These are phyloP conservation scores for Macropus fuliginosus DNA, from an alignment of 2,797 vertebrate genomes.

Conservation along the genomic window DNA sequence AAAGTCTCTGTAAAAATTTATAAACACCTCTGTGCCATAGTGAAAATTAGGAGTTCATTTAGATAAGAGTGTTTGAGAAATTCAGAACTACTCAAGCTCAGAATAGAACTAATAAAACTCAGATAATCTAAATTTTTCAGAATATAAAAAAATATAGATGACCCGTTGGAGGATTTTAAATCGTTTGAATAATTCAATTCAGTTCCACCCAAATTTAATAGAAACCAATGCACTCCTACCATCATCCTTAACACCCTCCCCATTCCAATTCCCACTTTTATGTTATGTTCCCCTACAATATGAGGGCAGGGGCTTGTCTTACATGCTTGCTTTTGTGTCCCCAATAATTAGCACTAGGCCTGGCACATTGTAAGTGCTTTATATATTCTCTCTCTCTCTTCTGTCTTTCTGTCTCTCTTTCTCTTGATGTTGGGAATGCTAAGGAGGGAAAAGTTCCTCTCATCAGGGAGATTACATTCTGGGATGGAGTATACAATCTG, in stretches of 20 bases:
- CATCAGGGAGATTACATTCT: neutral
- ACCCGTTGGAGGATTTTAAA: slow-evolving; percentile 66
- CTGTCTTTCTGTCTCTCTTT: no score
- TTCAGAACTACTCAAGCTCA: slow-evolving; percentile 63
- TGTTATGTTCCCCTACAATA: neutral
- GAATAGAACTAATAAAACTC: slow-evolving; percentile 62
- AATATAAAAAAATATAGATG: slow-evolving; percentile 52
- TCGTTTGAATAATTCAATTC: neutral
- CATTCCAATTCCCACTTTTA: neutral
- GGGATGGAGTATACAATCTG: neutral
- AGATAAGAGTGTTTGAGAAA: slow-evolving; percentile 69
- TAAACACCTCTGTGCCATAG: slow-evolving; percentile 41
- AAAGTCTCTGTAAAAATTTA: slow-evolving; percentile 42
- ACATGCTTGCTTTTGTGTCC: neutral
- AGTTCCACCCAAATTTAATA: neutral
- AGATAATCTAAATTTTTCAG: slow-evolving; percentile 57
- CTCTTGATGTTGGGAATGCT: neutral
- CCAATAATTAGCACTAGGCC: neutral
- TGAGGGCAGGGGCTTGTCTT: neutral
- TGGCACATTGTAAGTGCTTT: neutral
- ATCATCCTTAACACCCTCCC: neutral
- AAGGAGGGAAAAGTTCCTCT: neutral
- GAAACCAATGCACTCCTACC: neutral
- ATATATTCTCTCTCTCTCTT: neutral
- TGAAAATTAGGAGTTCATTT: slow-evolving; percentile 55